Evolutionary conservation across 2,113 vertebrate genomes (phyloP).

Genomic region (Todiramphus saurophagus): DNA sequence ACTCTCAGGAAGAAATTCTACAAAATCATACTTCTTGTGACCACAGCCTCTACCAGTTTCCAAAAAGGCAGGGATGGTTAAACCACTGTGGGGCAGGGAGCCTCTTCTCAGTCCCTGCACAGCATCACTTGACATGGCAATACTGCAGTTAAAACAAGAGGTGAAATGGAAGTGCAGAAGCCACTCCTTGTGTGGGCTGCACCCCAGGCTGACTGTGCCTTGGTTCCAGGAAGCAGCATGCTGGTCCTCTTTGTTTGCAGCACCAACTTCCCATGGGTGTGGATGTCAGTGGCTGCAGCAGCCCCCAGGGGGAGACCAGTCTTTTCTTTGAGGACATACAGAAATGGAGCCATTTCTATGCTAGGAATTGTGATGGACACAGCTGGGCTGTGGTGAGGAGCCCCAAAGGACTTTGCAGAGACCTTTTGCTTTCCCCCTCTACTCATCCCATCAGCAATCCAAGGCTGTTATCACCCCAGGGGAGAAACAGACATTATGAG

Average conservation of each 20-base stretch:
- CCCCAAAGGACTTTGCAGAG: neutral
- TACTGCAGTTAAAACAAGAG: neutral
- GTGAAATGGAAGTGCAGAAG: neutral
- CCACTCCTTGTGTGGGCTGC: accelerated
- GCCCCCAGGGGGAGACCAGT: accelerated
- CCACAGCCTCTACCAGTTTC: neutral
- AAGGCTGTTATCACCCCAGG: neutral
- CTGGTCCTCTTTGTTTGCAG: neutral
- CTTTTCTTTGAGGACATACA: accelerated
- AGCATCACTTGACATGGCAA: neutral
- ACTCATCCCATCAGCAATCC: too few species aligned
- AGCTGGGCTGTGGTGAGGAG: neutral
- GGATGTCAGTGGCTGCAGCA: accelerated
- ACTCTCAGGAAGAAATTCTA: neutral
- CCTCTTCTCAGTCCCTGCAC: neutral
- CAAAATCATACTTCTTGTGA: neutral
- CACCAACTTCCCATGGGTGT: accelerated
- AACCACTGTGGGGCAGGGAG: neutral
- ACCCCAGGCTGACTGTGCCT: neutral
- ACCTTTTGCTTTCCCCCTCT: neutral
- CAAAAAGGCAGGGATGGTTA: neutral
- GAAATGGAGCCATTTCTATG: neutral
- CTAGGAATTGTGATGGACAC: accelerated
- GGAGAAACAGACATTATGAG: neutral
- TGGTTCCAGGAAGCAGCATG: accelerated